Evolutionary conservation across 1,140 invertebrate genomes (phyloP), one percentile per base, ranked within the genome.

Genomic region (Scaptomyza pallida): DNA sequence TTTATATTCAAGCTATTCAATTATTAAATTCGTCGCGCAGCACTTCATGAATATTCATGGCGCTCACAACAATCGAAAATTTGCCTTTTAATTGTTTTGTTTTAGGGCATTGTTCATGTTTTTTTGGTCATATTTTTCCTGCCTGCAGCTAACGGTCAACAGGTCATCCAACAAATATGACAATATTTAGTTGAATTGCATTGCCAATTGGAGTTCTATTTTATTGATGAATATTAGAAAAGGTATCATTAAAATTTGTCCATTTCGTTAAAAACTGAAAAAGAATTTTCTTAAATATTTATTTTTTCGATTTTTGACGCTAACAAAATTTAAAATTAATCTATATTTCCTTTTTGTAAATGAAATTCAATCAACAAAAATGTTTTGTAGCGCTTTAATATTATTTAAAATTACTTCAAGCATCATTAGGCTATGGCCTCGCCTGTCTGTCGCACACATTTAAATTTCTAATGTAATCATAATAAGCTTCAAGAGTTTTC

Each of bases 31-130:
- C 62, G 45, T 21, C 52, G 73, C 57, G 54, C 47, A 50, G 44
- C 41, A 52, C 55, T 77, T 85, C 64, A 77, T 86, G 74, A 86
- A 86, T 86, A 86, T 86, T 86, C 82, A 86, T 86, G 62, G 68
- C 44, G 45, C 45, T 71, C 62, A 62, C 73, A 81, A 85, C 81
- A 75, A 72, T 86, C 55, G 47, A 75, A 86, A 80, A 86, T 86
- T 54, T 83, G 51, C 13, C 62, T 69, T 81, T 80, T 81, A 81
- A 86, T 86, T 88, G 81, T 80, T 86, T 74, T 73, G 56, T 68
- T 64, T 51, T 33, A n/a, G n/a, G n/a, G 37, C 44, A 56, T 30
- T 13, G 48, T 40, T 54, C 23, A 45, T 35, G 17, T 47, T 23
- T 35, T 55, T 57, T 57, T 23, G 19, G 43, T 41, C 35, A 54